Conservation (phyloP, 2,113 vertebrate genomes). For the Silurus meridionalis region DNA sequence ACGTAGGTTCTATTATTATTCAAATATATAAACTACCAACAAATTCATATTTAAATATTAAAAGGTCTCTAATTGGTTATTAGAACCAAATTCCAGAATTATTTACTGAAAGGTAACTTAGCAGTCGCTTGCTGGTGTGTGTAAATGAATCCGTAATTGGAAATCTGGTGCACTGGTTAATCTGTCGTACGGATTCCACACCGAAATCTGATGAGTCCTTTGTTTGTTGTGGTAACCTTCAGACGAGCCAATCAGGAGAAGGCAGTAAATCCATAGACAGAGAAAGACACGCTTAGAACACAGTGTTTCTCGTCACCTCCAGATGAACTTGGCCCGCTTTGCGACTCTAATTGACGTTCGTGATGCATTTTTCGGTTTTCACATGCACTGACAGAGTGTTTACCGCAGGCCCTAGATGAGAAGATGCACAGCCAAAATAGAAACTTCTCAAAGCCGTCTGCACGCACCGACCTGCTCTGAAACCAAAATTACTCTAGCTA, state of each 20-base stretch:
- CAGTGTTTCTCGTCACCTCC: conserved; percentile 54
- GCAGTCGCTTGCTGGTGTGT: neutral
- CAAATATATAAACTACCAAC: neutral
- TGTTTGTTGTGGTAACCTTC: conserved; percentile 39
- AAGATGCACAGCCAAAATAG: conserved; percentile 61
- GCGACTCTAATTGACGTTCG: conserved; percentile 52
- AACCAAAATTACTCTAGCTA: conserved; percentile 45
- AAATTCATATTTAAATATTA: neutral
- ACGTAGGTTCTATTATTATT: neutral
- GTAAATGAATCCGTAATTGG: neutral
- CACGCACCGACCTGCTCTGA: conserved; percentile 49
- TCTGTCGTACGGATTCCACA: conserved; percentile 22
- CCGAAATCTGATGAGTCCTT: neutral
- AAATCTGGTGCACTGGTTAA: neutral
- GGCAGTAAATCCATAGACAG: conserved; percentile 21
- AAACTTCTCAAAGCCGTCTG: conserved; percentile 54
- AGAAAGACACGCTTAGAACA: conserved; percentile 37
- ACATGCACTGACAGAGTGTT: conserved; percentile 55
- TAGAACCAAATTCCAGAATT: neutral
- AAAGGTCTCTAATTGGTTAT: neutral
- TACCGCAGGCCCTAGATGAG: conserved; percentile 52
- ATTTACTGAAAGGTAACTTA: neutral
- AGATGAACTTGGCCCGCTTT: conserved; percentile 48
- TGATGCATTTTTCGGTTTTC: conserved; percentile 52
- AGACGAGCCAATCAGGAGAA: conserved; percentile 18